Base-by-base conservation (phyloP, 2,888 invertebrate species). In the Erebia epiphron region DNA sequence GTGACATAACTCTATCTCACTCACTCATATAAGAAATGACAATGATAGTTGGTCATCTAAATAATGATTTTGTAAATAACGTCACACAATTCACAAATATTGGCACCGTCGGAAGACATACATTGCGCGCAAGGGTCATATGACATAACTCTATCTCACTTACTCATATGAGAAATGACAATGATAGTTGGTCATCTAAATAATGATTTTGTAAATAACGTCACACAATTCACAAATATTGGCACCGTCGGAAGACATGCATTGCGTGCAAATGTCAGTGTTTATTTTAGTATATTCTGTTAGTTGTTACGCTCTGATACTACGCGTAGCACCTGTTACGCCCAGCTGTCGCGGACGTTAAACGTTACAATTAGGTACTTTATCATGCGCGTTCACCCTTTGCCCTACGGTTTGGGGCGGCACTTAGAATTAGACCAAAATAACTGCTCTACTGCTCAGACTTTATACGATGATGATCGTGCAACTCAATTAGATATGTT, bases 311-410 rank as follows among this genome's bases (percentile, higher is more conserved):
- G 70, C 67, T 73, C 64, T 73, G 70, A 68, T 74, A 69, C 57
- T 61, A 69, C 69, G 64, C 54, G 68, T 57, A 73, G 70, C 88
- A 89, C 86, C 88, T 89, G 88, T 83, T 82, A 71, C 71, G 58
- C 70, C 78, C 89, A 87, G 83, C 86, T 88, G 87, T 84, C 83
- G 72, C 62, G 66, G 26, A 73, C 73, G 71, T 74, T 70, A 73
- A 54, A 46, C 14, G 69, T 52, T 69, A 69, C 57, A 26, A 67
- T 71, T 49, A 49, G 3, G 46, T 61, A 63, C 43, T 35, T 52
- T 65, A 62, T 49, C 46, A 62, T 62, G 49, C 62, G 46, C 13
- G 21, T 49, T 66, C 43, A 46, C 64, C 41, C 69, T 67, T 67
- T 67, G 57, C 46, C 52, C 67, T 67, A 21, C 21, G 21, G 11